Base-by-base conservation (phyloP, 64 coral and sea anemone genomes). In the Exaiptasia diaphana region DNA sequence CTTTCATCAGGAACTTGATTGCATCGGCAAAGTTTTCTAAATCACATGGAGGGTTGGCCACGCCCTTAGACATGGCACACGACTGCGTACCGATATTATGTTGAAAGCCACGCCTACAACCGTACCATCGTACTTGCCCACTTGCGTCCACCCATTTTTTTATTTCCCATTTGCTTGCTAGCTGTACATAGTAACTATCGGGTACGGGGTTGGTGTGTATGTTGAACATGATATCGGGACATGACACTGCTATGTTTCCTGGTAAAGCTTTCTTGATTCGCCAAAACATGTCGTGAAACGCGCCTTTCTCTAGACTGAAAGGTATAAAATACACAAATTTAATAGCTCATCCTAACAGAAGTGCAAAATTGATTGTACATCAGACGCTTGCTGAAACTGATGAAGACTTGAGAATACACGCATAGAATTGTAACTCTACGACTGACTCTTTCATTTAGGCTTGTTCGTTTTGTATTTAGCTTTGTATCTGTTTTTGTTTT, bases 221-320 rank as follows among this genome's bases (percentile, higher is more conserved):
- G 36, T 99, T 93, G 32, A 99, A 99, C 95, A 99, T 99, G n/a
- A 93, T 75, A 38, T 99, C 95, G 12, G 95, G 95, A 49, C 95
- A 99, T 56, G 89, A 85, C 43, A 99, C 73, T 13, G 86, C 72
- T 15, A 89, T 64, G 29, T 75, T 71, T 15, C 52, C 74, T 8
- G 86, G 91, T 57, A 53, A 35, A 4, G 61, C 33, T 32, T 35
- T 68, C 70, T 93, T 99, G 1, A 99, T 42, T 31, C 81, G 78
- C 60, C 86, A 64, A 43, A 99, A 99, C 11, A 99, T 54, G 50
- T 99, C 90, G 15, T 92, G 80, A 56, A 99, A 99, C 18, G 76
- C 90, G 11, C 95, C 95, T 24, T 75, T 64, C 12, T 83, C 13
- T 31, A 99, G 80, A 7, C 95, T 99, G 29, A 0, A 23, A n/a